Evolutionary conservation across 2,113 vertebrate species (phyloP).

Genomic region (Tragulus kanchil): DNA sequence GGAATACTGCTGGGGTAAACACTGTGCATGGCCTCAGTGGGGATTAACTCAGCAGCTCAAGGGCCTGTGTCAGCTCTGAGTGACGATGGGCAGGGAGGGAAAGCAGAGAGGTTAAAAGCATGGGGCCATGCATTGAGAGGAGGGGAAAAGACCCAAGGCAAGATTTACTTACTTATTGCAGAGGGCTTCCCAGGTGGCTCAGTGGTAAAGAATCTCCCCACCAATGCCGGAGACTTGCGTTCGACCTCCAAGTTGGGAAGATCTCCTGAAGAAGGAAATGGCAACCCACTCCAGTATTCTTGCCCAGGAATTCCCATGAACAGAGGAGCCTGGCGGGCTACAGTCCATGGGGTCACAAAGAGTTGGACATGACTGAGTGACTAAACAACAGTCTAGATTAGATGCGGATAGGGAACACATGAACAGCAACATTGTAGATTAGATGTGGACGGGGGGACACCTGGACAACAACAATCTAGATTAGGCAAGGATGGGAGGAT

Average conservation of each 20-base stretch:
- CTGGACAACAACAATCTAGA: too few relatives aligned
- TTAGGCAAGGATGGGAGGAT: too few relatives aligned
- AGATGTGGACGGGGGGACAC: too few relatives aligned
- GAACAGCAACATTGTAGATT: too few relatives aligned
- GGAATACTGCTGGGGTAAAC: neutral
- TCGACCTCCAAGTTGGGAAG: neutral
- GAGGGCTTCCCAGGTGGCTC: neutral
- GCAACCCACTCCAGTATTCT: neutral
- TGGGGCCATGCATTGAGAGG: neutral
- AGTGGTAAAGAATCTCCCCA: neutral
- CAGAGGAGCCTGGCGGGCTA: neutral
- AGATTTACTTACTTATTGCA: neutral
- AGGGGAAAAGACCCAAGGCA: neutral
- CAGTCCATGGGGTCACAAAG: neutral
- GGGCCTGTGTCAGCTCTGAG: neutral
- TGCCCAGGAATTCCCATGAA: neutral
- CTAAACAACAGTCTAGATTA: neutral
- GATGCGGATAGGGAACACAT: too few relatives aligned
- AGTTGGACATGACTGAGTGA: rapidly evolving
- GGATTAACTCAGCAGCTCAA: neutral
- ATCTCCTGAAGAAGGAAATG: neutral
- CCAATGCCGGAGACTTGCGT: neutral
- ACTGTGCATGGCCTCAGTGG: neutral
- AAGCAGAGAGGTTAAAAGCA: neutral
- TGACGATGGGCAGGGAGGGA: neutral